Evolutionary conservation across 2,797 vertebrate genomes (phyloP), one percentile per base, ranked within the genome.

Genomic region (Neostethus bicornis): DNA sequence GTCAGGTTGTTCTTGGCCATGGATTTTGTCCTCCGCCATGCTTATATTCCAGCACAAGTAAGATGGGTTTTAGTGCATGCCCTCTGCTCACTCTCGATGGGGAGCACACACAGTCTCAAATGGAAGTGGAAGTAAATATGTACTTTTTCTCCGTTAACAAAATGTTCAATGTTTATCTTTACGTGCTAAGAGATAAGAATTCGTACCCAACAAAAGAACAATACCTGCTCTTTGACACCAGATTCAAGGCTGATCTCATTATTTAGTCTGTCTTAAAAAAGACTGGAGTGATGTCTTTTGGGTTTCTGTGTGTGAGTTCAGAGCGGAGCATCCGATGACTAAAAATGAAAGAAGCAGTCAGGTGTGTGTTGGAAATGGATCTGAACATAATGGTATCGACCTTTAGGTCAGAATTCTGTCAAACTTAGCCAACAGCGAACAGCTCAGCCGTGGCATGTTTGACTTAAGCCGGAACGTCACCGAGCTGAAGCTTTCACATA

Each of bases 391-490:
- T 66, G 13, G 38, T 52, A 23, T 52, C 4, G 28, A 67, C 50
- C 63, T 75, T 21, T 17, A 24, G 56, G 51, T 61, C 70, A 80
- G 46, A 61, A 68, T 53, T 39, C 51, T 55, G 57, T 52, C 34
- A 59, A 49, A 70, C 57, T 54, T 52, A 9, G 43, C 48, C 11
- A 58, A 17, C 43, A 26, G 37, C 2, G 43, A 74, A 50, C 43
- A 60, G 44, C 74, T 70, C 17, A 6, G 48, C 43, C 19, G 38
- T 53, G 70, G 39, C 60, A 47, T 49, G 60, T 84, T 77, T 64
- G 50, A 70, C 77, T 77, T 62, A 61, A 37, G 9, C 38, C 26
- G 7, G 43, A 64, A 37, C 3, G 7, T 72, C 50, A 51, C 17
- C 21, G 23, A 31, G 31, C 7, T 46, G 31, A 58, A 56, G 54